Evolutionary conservation across 64 coral and sea anemone species (phyloP).

Genomic region (Catalaphyllia jardinei): DNA sequence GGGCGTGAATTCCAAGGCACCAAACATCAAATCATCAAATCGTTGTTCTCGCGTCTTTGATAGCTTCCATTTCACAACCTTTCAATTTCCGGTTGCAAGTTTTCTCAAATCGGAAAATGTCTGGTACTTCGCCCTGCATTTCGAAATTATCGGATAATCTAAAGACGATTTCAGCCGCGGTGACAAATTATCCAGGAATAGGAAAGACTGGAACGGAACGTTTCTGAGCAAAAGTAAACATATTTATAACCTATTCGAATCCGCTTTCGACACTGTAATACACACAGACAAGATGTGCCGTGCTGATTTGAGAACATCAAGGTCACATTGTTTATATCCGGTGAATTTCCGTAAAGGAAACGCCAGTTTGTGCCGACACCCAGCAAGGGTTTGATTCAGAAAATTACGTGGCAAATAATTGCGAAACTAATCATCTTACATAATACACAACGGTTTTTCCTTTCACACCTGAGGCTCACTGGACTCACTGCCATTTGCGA

Average conservation of each 20-base stretch:
- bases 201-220: not conserved
- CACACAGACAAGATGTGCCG: not conserved
- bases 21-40: not conserved
- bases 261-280: not conserved
- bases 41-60: not conserved
- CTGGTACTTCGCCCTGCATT: too few species aligned
- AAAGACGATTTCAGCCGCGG: not conserved
- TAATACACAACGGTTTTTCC: not conserved
- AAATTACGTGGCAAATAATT: not conserved
- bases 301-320: conserved; percentile 27
- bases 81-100: conserved; percentile 2
- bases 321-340: conserved; percentile 12
- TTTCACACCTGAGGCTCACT: too few species aligned
- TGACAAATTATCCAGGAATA: not conserved
- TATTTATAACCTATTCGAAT: not conserved
- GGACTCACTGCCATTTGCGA: too few species aligned
- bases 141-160: not conserved
- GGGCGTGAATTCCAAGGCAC: not conserved
- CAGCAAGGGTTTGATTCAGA: not conserved
- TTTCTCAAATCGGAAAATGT: not conserved
- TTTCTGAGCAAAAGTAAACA: not conserved
- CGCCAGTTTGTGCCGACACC: not conserved
- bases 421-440: not conserved
- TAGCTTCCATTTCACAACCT: not conserved
- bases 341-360: conserved; percentile 9